Base-by-base conservation (phyloP, 1,140 invertebrate species). In the Macrobrachium rosenbergii region DNA sequence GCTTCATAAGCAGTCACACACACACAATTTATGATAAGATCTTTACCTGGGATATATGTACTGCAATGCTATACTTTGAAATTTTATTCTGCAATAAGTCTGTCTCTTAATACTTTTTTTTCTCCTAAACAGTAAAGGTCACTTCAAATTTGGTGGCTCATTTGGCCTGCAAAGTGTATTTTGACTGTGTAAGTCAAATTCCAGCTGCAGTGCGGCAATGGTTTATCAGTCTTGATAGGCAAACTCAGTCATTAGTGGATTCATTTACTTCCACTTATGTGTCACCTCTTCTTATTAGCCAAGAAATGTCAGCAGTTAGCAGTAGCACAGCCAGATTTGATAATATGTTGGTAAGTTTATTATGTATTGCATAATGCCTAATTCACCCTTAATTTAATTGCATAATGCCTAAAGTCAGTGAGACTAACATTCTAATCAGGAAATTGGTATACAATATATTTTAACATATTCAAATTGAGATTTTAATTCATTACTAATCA, bases 251-350 rank as follows among this genome's bases (percentile, higher is more conserved):
- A 77, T 93, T 95, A 80, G 94, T 98, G 7, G 96, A 98, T 89
- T 94, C 94, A 91, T 94, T 96, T 37, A 97, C 96, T 12, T 93
- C 93, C 0, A 93, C 94, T 83, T 95, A 95, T 91, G 94, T 97
- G 5, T 96, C 96, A 89, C 94, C 94, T 5, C 91, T 94, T 45
- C 92, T 98, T 19, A 95, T 95, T 90, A 91, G 93, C 63, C 93
- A 95, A 89, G 96, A 98, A 92, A 92, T 98, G 21, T 91, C 93
- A 64, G 92, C 93, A 37, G 93, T 95, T 14, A 91, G 92, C 43
- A 90, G 91, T 11, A 89, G 89, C n/a, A 90, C 89, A 84, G 93
- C 91, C 75, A 93, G 92, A 89, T 93, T 95, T 88, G 94, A 95
- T 85, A 96, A 96, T 91, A 95, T 97, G 93, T 94, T 94, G 91